Conservation (phyloP, 2,113 vertebrate species). For the Caretta caretta region DNA sequence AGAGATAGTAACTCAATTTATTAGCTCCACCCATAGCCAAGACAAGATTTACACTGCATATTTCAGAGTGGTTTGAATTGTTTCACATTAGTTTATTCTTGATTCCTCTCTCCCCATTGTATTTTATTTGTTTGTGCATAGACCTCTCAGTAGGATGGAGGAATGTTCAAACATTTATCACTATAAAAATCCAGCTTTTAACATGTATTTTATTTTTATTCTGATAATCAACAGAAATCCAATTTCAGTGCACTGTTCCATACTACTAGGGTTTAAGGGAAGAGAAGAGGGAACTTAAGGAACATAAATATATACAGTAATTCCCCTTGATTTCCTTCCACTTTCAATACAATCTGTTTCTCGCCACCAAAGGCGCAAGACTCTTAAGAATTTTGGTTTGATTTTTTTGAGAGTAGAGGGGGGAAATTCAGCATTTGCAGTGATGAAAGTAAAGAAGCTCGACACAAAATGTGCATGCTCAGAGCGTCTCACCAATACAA, state of each 20-base stretch:
- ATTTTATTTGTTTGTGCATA: neutral
- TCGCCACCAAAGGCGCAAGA: neutral
- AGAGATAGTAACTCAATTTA: neutral
- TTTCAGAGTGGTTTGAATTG: neutral
- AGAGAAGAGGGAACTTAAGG: neutral
- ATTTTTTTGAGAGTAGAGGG: neutral
- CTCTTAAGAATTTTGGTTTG: neutral
- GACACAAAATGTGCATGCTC: neutral
- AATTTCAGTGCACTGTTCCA: neutral
- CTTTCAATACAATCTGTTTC: neutral
- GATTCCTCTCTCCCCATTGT: too few species aligned
- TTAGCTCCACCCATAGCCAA: neutral
- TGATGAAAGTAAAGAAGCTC: slow-evolving; percentile 32
- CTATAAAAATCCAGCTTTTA: neutral
- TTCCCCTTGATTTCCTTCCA: neutral
- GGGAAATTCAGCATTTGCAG: neutral
- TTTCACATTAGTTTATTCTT: neutral
- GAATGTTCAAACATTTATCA: neutral
- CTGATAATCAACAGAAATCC: neutral
- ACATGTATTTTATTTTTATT: neutral
- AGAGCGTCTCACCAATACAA: neutral
- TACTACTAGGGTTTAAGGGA: neutral
- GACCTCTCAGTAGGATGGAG: neutral
- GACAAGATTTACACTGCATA: neutral
- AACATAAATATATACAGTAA: neutral